Evolutionary conservation across 2,113 vertebrate species (phyloP).

Genomic region (Neofelis nebulosa): DNA sequence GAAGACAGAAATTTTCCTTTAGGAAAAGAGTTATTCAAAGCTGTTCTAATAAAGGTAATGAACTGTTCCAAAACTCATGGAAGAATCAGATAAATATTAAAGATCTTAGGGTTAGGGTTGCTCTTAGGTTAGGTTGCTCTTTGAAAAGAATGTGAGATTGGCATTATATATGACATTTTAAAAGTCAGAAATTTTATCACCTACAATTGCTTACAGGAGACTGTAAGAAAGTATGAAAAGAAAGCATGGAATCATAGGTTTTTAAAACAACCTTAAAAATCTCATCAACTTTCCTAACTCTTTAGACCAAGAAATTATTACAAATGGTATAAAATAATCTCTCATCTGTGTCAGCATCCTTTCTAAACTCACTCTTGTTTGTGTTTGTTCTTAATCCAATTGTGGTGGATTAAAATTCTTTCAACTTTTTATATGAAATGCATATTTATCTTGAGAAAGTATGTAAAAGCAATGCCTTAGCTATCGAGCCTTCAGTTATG

Average conservation of each 20-base stretch:
- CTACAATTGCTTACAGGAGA: neutral
- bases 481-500: neutral
- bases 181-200: neutral
- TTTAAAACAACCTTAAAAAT: neutral
- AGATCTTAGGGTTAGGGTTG: neutral
- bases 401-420: neutral
- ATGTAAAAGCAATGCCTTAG: neutral
- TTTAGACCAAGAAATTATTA: neutral
- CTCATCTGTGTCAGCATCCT: neutral
- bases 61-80: neutral
- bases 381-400: neutral
- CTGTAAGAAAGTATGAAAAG: neutral
- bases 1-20: neutral
- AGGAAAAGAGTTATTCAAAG: neutral
- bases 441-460: neutral
- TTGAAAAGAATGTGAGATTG: slow-evolving; percentile 8
- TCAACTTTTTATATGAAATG: neutral
- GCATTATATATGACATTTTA: neutral
- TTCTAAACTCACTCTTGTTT: neutral
- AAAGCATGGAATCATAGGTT: neutral
- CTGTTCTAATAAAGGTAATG: neutral
- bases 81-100: neutral
- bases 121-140: neutral
- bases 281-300: neutral
- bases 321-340: neutral